Evolutionary conservation across 1,140 invertebrate species (phyloP), one percentile per base, ranked within the genome.

Genomic region (Ostrea edulis): DNA sequence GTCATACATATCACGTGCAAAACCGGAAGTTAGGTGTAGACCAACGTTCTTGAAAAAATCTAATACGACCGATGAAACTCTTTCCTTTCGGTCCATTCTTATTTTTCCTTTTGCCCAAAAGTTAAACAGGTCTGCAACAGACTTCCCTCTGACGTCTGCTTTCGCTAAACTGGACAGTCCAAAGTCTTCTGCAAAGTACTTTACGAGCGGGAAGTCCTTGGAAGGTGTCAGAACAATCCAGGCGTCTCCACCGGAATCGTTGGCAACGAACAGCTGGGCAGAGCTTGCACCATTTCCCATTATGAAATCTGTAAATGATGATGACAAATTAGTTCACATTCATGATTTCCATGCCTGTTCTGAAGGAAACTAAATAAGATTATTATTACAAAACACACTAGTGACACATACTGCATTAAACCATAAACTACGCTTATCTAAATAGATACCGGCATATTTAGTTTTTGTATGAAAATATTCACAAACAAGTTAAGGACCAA

Each of bases 1-100:
- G 29, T 77, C 68, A 2, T 77, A 77, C 22, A 77, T 12, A 44
- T 77, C 68, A 35, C 68, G 29, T 29, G 68, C 68, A 14, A 25
- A 17, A 77, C 29, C 68, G 68, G 25, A 35, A 35, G 22, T 35
- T 12, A 77, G 25, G 29, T 77, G 68, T 35, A 77, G 35, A 35
- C 68, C 68, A 2, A 25, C 25, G 25, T 77, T 77, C 25, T 77
- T 77, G 29, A 77, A 77, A 17, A 77, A 77, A 77, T 77, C 29
- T 25, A 77, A 77, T 4, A 77, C 29, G 68, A 25, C 68, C 22
- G 25, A 11, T 12, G 68, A 14, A 29, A 77, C 29, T 77, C 29
- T 77, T 7, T 29, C 25, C 29, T 29, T 29, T 11, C 29, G 22
- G 2, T 44, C 29, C 22, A 14, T 29, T 77, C 12, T 12, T 25